These are phyloP conservation scores for Chroicocephalus ridibundus DNA, from an alignment of 2,113 vertebrate species.

Conservation along the genomic window DNA sequence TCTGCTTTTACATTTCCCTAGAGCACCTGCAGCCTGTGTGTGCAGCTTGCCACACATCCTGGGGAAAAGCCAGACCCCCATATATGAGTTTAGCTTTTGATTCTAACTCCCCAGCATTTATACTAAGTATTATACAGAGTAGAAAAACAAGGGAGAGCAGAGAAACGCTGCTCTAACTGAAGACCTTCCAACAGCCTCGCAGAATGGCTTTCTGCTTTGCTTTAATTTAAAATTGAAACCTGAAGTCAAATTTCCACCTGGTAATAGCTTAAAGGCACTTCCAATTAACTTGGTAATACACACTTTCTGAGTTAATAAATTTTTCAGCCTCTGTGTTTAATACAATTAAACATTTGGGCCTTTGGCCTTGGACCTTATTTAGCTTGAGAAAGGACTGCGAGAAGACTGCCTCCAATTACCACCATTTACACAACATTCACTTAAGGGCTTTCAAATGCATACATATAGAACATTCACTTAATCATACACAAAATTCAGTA, in stretches of 20 bases:
- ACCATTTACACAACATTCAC: conserved; percentile 52
- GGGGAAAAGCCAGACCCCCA: neutral
- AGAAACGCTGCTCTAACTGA: neutral
- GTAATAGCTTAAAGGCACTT: conserved; percentile 65
- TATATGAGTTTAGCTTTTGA: neutral
- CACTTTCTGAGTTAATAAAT: conserved; percentile 61
- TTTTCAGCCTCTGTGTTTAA: conserved; percentile 60
- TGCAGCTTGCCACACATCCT: neutral
- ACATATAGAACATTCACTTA: neutral
- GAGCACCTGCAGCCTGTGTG: neutral
- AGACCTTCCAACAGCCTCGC: neutral
- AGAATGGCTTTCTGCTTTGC: conserved; percentile 3
- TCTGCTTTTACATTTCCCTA: neutral
- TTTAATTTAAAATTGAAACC: conserved; percentile 65
- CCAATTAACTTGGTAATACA: conserved; percentile 63
- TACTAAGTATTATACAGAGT: neutral
- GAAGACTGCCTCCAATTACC: conserved; percentile 43
- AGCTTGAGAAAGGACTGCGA: conserved; percentile 19
- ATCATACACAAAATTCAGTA: neutral
- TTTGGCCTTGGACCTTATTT: conserved; percentile 66
- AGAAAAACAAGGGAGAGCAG: neutral
- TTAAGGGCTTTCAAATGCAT: conserved; percentile 35
- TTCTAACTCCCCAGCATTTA: neutral
- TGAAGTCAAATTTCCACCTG: conserved; percentile 65
- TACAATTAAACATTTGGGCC: conserved; percentile 61